Evolutionary conservation across 2,888 invertebrate genomes (phyloP).

Genomic region (Stenchaetothrips biformis): DNA sequence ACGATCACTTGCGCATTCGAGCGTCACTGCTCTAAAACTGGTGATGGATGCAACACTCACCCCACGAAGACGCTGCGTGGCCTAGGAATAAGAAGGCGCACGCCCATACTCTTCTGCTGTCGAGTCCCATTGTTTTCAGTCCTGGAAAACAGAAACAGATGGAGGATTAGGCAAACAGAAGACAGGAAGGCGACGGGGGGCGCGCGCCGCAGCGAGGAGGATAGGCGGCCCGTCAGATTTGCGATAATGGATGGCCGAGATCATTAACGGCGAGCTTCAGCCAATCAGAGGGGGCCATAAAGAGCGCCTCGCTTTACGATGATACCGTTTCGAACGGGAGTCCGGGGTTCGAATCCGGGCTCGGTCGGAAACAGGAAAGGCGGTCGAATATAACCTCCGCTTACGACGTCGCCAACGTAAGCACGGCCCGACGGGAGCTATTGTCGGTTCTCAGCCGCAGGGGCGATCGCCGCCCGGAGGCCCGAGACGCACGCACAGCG

Average conservation of each 20-base stretch:
- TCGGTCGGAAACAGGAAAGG: no score
- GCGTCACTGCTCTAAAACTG: not conserved
- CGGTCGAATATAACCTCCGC: no score
- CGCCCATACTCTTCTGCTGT: constrained; percentile 17
- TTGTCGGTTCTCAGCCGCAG: no score
- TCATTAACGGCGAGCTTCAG: not conserved
- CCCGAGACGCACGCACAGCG: no score
- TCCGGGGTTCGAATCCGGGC: no score
- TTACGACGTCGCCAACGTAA: no score
- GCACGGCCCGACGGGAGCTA: no score
- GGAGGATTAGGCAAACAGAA: no score
- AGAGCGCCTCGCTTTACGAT: not conserved
- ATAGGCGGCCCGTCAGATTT: not conserved
- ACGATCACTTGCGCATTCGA: no score
- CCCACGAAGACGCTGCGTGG: not conserved
- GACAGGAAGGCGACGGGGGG: no score
- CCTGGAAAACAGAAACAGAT: no score
- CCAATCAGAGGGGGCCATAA: not conserved
- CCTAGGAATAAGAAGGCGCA: not conserved
- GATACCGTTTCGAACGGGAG: not conserved
- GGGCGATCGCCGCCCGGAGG: no score
- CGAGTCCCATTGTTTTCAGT: not conserved
- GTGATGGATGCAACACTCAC: not conserved
- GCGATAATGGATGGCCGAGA: not conserved
- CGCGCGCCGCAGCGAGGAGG: not conserved